These are phyloP conservation scores for Euproctis similis DNA, from an alignment of 2,888 invertebrate genomes.

Conservation along the genomic window DNA sequence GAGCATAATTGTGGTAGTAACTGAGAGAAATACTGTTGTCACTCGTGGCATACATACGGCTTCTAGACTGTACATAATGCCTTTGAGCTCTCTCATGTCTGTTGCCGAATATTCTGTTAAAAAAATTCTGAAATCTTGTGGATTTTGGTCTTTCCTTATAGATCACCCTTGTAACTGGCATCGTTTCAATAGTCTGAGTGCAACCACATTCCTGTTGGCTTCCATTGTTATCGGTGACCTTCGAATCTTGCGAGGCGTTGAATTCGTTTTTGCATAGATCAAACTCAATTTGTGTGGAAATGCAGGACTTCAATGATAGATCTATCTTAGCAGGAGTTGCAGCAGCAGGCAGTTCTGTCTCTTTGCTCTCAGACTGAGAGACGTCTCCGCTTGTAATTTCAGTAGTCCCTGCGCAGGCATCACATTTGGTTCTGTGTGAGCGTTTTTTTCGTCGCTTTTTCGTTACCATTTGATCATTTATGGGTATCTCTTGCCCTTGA, in stretches of 20 bases:
- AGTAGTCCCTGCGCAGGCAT: constrained; percentile 49
- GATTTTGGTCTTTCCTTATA: constrained; percentile 35
- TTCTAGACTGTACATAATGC: constrained; percentile 25
- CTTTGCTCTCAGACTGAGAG: constrained; percentile 6
- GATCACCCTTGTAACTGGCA: constrained; percentile 30
- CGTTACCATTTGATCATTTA: too few relatives aligned
- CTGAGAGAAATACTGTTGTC: constrained; percentile 42
- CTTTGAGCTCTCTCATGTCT: constrained; percentile 24
- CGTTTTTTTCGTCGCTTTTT: constrained; percentile 33
- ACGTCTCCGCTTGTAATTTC: constrained; percentile 38
- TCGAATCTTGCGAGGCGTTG: constrained; percentile 29
- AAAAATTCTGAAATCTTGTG: constrained; percentile 53
- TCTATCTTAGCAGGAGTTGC: constrained; percentile 38
- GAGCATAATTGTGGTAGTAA: constrained; percentile 22
- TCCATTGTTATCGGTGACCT: constrained; percentile 6
- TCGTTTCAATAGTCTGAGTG: constrained; percentile 22
- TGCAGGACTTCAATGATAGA: constrained; percentile 31
- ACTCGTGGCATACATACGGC: constrained; percentile 42
- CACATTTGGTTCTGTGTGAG: constrained; percentile 50
- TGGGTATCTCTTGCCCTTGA: too few relatives aligned
- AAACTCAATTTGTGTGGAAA: constrained; percentile 29
- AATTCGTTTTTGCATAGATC: constrained; percentile 8
- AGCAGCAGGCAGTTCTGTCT: constrained; percentile 23
- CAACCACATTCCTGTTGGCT: constrained; percentile 26
- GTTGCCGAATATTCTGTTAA: constrained; percentile 48